phyloP scores from a whole-genome alignment of 2,113 vertebrate species.

The Bufo gargarizans region DNA sequence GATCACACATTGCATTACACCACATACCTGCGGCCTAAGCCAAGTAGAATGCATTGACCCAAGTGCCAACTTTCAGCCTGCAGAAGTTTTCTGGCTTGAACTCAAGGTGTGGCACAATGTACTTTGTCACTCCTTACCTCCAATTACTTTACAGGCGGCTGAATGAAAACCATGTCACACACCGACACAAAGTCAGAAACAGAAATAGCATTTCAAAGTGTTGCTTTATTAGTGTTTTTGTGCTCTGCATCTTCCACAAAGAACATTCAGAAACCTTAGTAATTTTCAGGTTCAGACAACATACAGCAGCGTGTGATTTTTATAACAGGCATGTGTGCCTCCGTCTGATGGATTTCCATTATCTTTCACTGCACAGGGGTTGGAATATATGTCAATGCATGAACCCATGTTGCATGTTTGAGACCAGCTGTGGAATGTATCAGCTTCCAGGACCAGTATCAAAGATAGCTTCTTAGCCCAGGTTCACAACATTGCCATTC shows the following conservation, averaged over 20 bases:
- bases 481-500: background rate
- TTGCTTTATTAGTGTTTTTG: constrained; percentile 22
- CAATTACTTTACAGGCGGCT: background rate
- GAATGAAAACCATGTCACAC: background rate
- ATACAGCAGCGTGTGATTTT: constrained; percentile 27
- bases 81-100: background rate
- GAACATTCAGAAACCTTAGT: background rate
- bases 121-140: background rate
- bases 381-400: background rate
- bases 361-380: background rate
- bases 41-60: background rate
- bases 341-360: background rate
- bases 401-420: background rate
- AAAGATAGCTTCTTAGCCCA: no score
- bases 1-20: no score
- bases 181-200: background rate
- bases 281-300: constrained; percentile 5
- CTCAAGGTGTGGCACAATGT: background rate
- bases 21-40: background rate
- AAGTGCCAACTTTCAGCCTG: background rate
- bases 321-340: background rate
- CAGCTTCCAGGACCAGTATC: no score
- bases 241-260: background rate
- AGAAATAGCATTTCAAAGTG: background rate
- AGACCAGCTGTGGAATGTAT: background rate